Conservation (phyloP, 1,140 invertebrate species). For the Bombus soroeensis region DNA sequence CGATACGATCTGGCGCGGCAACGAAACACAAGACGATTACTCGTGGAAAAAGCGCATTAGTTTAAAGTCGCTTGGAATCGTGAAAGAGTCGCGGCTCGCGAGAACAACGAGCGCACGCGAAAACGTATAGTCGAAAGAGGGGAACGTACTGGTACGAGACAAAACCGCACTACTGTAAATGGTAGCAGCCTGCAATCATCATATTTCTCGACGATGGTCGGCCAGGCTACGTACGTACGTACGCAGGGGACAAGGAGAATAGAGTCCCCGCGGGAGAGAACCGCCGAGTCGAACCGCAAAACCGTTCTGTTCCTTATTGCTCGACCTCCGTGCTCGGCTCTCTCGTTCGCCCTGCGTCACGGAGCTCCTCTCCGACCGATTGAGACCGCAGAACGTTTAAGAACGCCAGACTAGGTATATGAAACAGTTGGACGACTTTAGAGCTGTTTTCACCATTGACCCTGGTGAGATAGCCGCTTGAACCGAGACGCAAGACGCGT, state of each 20-base stretch:
- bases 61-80: slow-evolving; percentile 52
- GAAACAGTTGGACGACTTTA: slow-evolving; percentile 65
- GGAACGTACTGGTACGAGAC: slow-evolving; percentile 56
- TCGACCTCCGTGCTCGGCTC: slow-evolving; percentile 59
- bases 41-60: slow-evolving; percentile 29
- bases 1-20: slow-evolving; percentile 2
- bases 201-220: slow-evolving; percentile 75
- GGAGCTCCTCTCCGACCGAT: slow-evolving; percentile 45
- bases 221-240: slow-evolving; percentile 38
- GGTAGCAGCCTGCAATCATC: slow-evolving; percentile 78
- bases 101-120: slow-evolving; percentile 34
- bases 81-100: slow-evolving; percentile 20
- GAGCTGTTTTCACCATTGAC: slow-evolving; percentile 67
- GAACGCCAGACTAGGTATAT: slow-evolving; percentile 57
- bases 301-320: slow-evolving; percentile 80
- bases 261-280: slow-evolving; percentile 63
- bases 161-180: slow-evolving; percentile 77
- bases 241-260: slow-evolving; percentile 51
- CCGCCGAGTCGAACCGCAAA: slow-evolving; percentile 73
- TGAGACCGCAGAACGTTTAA: slow-evolving; percentile 67
- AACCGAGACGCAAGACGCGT: slow-evolving; percentile 31
- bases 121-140: slow-evolving; percentile 17
- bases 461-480: slow-evolving; percentile 48
- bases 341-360: slow-evolving; percentile 51
- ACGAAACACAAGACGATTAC: slow-evolving; percentile 11